Percentiles rank a stretch among this genome's conserved stretches.
phyloP scores from a whole-genome alignment of 2,888 invertebrate genomes.

The Erebia palarica region DNA sequence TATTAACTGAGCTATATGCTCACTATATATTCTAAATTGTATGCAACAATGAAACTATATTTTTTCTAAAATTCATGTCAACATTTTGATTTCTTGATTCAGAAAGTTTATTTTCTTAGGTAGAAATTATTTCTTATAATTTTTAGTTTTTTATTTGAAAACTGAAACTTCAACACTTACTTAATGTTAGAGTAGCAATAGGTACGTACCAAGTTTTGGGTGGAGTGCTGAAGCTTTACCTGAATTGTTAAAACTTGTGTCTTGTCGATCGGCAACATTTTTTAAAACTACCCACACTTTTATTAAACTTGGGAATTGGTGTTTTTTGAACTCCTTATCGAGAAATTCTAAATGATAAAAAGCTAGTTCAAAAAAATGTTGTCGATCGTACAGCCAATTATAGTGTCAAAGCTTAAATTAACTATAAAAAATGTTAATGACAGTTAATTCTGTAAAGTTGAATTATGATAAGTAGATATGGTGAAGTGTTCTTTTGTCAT shows the following conservation, averaged over 20 bases:
- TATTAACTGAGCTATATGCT: too few species aligned
- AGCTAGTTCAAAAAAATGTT: background rate
- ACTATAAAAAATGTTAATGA: constrained; percentile 1
- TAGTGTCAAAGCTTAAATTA: constrained; percentile 14
- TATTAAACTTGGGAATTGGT: background rate
- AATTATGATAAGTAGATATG: background rate
- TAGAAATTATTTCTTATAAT: too few species aligned
- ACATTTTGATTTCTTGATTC: too few species aligned
- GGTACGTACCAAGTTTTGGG: constrained; percentile 45
- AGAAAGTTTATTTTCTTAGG: background rate
- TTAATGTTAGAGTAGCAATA: constrained; percentile 42
- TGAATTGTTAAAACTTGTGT: constrained; percentile 35
- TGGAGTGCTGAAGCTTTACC: constrained; percentile 39
- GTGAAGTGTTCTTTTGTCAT: background rate
- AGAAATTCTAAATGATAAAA: background rate
- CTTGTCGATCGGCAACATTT: constrained; percentile 26
- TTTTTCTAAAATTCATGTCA: too few species aligned
- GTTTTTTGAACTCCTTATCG: background rate
- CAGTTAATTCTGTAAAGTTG: constrained; percentile 6
- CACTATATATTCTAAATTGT: too few species aligned
- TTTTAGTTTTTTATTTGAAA: background rate
- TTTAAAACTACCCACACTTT: background rate
- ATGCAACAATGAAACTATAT: too few species aligned
- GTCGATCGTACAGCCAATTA: background rate
- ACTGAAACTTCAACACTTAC: constrained; percentile 39